phyloP scores from a whole-genome alignment of 2,888 invertebrate species.

The Lasius fuliginosus region DNA sequence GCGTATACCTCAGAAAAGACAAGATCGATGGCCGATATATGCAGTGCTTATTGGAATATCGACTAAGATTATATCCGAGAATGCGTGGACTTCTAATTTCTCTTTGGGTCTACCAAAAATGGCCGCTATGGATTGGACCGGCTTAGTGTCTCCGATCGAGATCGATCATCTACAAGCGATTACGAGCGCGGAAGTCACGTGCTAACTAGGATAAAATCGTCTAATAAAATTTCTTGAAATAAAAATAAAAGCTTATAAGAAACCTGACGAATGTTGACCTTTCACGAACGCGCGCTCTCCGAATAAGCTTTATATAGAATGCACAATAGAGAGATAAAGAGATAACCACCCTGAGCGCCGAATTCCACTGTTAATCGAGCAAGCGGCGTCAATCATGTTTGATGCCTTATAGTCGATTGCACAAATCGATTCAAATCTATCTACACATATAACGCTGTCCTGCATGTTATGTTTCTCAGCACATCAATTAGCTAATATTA shows the following conservation, averaged over 20 bases:
- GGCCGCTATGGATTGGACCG: constrained; percentile 68
- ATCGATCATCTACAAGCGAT: constrained; percentile 40
- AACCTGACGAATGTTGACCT: constrained; percentile 5
- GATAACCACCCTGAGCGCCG: constrained; percentile 81
- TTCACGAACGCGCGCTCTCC: not conserved
- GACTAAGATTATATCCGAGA: constrained; percentile 72
- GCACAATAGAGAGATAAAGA: constrained; percentile 73
- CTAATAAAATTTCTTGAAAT: constrained; percentile 49
- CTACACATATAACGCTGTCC: constrained; percentile 72
- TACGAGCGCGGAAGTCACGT: constrained; percentile 14
- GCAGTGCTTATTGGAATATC: constrained; percentile 59
- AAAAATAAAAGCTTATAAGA: constrained; percentile 2
- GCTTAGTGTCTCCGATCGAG: constrained; percentile 69
- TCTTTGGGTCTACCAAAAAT: constrained; percentile 71
- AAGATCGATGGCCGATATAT: constrained; percentile 63
- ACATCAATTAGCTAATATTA: constrained; percentile 16
- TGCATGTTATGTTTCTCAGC: not conserved
- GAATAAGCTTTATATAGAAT: constrained; percentile 61
- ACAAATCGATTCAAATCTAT: constrained; percentile 78
- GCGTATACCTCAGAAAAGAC: constrained; percentile 48
- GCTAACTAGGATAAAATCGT: not conserved
- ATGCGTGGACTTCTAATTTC: constrained; percentile 77
- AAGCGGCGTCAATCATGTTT: constrained; percentile 75
- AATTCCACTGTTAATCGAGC: constrained; percentile 78
- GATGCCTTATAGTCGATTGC: constrained; percentile 77